Percentiles rank a stretch among this genome's conserved stretches.
Evolutionary conservation across 2,797 vertebrate genomes (phyloP).

Genomic region (Spondyliosoma cantharus): DNA sequence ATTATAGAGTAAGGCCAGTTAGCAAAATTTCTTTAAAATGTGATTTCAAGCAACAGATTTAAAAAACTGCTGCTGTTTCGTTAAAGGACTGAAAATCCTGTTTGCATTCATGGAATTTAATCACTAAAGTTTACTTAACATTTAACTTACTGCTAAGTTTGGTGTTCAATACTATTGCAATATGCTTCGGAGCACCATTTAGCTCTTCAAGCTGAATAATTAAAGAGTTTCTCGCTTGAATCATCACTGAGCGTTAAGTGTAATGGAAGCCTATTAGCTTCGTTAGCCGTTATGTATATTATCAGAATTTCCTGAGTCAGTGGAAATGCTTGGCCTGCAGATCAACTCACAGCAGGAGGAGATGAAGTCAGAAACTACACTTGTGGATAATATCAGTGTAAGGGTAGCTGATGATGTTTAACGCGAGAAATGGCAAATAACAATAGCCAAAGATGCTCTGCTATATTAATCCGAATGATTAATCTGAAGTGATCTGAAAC

Average conservation of each 20-base stretch:
- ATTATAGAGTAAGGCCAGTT: not conserved
- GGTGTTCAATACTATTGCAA: not conserved
- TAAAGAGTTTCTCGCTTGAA: constrained; percentile 23
- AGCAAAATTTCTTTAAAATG: constrained; percentile 6
- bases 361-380: constrained; percentile 3
- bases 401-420: not conserved
- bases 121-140: not conserved
- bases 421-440: not conserved
- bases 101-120: not conserved
- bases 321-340: not conserved
- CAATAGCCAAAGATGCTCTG: not conserved
- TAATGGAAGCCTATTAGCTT: constrained; percentile 18
- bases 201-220: constrained; percentile 25
- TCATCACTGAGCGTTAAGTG: constrained; percentile 9
- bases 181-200: constrained; percentile 6
- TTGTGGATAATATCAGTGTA: not conserved
- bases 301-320: constrained; percentile 16
- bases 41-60: not conserved
- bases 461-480: not conserved
- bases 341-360: not conserved
- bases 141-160: constrained; percentile 1
- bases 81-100: not conserved
- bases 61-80: not conserved
- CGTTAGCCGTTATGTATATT: constrained; percentile 10
- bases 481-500: not conserved